Base-by-base conservation (phyloP, 2,113 vertebrate species). In the Fukomys damarensis region DNA sequence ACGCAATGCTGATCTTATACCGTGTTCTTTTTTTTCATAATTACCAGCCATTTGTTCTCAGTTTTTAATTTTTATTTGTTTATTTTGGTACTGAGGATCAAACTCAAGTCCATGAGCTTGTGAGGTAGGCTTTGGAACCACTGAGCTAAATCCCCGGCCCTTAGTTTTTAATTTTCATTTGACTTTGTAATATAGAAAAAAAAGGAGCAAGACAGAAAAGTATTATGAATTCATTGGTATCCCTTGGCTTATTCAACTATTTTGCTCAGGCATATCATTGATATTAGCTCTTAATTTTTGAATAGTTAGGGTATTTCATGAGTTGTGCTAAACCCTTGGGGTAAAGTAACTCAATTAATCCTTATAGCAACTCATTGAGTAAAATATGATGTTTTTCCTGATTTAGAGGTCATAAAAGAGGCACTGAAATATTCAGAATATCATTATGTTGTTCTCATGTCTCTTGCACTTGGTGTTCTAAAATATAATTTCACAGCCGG, bases 401-500 rank as follows among this genome's bases (percentile, higher is more conserved):
- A 74, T 76, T 59, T 32, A 74, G 1, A 61, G 12, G 76, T 14
- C 13, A 79, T 66, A 86, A 92, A 63, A 94, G 12, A 88, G 19
- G 46, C 24, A 54, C 6, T 59, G 5, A 90, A 14, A 89, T 35
- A 79, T 72, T 63, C 54, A 72, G 46, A 93, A 77, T 77, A 3
- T 66, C 61, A 2, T 46, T 26, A 30, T 38, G 20, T 77, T 82
- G 11, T 79, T 56, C 80, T 65, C 59, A 35, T 12, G 28, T 30
- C 8, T 91, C 24, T 68, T 20, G 19, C 20, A 84, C 13, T 86
- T 84, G 65, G 4, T 30, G 1, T 74, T 87, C 28, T 56, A 80
- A 85, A 74, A 93, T 93, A 80, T 30, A 84, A 38, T 91, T 93
- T 79, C n/a, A n/a, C n/a, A n/a, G n/a, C n/a, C n/a, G n/a, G n/a